Conservation (phyloP, 2,113 vertebrate genomes). For the Ranitomeya variabilis region DNA sequence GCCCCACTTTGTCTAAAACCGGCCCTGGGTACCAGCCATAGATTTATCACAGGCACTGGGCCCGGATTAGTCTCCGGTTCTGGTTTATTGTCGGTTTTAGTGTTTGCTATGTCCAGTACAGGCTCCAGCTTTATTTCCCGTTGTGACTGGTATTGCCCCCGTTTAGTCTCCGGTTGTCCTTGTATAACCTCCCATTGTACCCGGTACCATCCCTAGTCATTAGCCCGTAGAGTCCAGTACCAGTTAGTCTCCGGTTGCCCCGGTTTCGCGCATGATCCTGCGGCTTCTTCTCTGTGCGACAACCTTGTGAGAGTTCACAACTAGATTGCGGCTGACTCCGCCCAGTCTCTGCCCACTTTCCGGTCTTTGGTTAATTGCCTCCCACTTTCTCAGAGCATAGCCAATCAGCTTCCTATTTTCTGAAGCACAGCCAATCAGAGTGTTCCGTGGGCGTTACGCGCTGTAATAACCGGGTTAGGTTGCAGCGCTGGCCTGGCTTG, state of each 20-base stretch:
- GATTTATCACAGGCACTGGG: too few relatives aligned
- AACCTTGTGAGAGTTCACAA: conserved; percentile 82
- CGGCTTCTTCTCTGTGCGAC: conserved; percentile 89
- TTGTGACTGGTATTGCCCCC: too few relatives aligned
- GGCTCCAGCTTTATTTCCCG: too few relatives aligned
- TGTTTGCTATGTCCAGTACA: too few relatives aligned
- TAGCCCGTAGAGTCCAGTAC: too few relatives aligned
- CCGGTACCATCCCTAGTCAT: too few relatives aligned
- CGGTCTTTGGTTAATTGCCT: neutral
- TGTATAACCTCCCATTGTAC: too few relatives aligned
- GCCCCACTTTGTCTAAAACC: too few relatives aligned
- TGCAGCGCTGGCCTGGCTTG: conserved; percentile 73
- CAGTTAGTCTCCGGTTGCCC: conserved; percentile 45
- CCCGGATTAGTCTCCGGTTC: too few relatives aligned
- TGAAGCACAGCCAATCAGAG: conserved; percentile 64
- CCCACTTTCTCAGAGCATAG: neutral
- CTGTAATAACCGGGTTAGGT: conserved; percentile 80
- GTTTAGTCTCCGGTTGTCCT: conserved; percentile 25
- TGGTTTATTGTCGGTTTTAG: too few relatives aligned
- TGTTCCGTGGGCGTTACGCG: conserved; percentile 69
- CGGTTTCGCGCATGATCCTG: conserved; percentile 98
- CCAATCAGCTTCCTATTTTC: conserved; percentile 77
- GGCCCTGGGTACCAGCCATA: too few relatives aligned
- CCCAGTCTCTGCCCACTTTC: neutral
- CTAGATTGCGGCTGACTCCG: conserved; percentile 65